These are phyloP conservation scores for Scaptomyza reducta DNA, from an alignment of 2,888 invertebrate genomes.

Conservation along the genomic window DNA sequence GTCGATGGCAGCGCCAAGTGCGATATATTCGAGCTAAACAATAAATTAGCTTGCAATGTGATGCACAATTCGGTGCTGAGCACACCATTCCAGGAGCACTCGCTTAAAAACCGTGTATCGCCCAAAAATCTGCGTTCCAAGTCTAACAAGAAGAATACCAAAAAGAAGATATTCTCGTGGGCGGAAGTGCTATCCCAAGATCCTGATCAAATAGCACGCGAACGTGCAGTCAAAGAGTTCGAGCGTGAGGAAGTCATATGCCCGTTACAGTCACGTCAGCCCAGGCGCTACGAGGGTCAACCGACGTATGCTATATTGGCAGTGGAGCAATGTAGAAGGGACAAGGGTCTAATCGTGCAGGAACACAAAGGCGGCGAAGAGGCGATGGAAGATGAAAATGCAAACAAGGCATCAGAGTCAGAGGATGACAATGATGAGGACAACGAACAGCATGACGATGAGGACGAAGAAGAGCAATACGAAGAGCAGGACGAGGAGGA, in stretches of 20 bases:
- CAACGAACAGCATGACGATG: slow-evolving; percentile 34
- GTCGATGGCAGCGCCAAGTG: slow-evolving; percentile 72
- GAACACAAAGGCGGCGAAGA: slow-evolving; percentile 47
- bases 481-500: slow-evolving; percentile 25
- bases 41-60: slow-evolving; percentile 81
- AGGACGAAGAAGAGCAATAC: slow-evolving; percentile 38
- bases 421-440: slow-evolving; percentile 34
- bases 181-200: slow-evolving; percentile 84
- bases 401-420: neutral
- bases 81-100: slow-evolving; percentile 83
- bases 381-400: slow-evolving; percentile 1
- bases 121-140: slow-evolving; percentile 88
- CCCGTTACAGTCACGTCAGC: slow-evolving; percentile 71
- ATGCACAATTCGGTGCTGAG: slow-evolving; percentile 77
- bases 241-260: slow-evolving; percentile 82
- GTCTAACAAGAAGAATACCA: slow-evolving; percentile 78
- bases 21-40: slow-evolving; percentile 85
- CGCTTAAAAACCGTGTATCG: slow-evolving; percentile 84
- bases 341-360: slow-evolving; percentile 75
- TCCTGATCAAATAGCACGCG: slow-evolving; percentile 84
- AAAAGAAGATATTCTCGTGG: slow-evolving; percentile 84
- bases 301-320: slow-evolving; percentile 84
- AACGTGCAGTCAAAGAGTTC: slow-evolving; percentile 84
- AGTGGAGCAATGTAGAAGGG: slow-evolving; percentile 80
- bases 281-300: slow-evolving; percentile 81